phyloP scores from a whole-genome alignment of 2,113 vertebrate genomes.

The Leucoraja erinaceus region DNA sequence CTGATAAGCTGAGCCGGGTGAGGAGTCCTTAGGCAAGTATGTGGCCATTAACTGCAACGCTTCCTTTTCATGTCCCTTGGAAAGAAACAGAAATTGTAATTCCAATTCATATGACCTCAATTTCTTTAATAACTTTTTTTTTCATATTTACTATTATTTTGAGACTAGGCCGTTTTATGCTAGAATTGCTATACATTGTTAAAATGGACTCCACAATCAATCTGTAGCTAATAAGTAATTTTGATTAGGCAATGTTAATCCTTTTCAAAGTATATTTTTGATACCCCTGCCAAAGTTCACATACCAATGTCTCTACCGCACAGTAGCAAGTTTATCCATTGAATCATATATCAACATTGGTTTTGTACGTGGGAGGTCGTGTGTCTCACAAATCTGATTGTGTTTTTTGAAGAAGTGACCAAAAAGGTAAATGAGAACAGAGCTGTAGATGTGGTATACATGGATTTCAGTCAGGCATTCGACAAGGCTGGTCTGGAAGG shows the following conservation, averaged over 20 bases:
- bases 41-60: conserved; percentile 96
- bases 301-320: not conserved
- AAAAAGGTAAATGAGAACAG: too few relatives aligned
- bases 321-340: not conserved
- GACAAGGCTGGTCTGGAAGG: too few relatives aligned
- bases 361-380: too few relatives aligned
- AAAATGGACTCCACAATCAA: not conserved
- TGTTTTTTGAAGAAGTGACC: too few relatives aligned
- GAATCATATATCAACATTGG: not conserved
- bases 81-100: not conserved
- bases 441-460: too few relatives aligned
- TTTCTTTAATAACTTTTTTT: not conserved
- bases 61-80: conserved; percentile 93
- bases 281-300: not conserved
- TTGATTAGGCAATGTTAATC: not conserved
- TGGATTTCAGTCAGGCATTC: too few relatives aligned
- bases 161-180: not conserved
- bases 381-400: too few relatives aligned
- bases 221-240: not conserved
- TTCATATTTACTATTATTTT: not conserved
- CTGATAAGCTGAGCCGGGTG: conserved; percentile 95
- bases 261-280: not conserved
- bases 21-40: conserved; percentile 95
- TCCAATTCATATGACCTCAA: not conserved
- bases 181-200: not conserved